Evolutionary conservation across 1,140 invertebrate genomes (phyloP), one percentile per base, ranked within the genome.

Genomic region (Copidosoma floridanum): DNA sequence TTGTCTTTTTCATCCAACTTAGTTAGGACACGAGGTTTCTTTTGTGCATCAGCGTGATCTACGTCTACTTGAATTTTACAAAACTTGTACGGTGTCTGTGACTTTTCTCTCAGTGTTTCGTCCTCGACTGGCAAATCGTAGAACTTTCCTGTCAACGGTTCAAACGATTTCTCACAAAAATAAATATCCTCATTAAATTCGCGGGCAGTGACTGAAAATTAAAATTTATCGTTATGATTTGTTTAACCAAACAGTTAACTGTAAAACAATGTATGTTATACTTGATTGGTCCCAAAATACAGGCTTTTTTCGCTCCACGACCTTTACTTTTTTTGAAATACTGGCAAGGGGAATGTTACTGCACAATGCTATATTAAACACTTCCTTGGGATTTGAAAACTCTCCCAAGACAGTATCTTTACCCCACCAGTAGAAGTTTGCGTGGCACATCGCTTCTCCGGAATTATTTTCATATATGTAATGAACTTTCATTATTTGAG

Each of bases 381-480:
- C 70, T 81, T 95, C 91, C 48, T 84, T 76, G 1, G 88, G 85
- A 77, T 93, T 86, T 14, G 88, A 84, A 0, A 89, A 88, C 77
- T 93, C 89, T 2, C 90, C 91, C 12, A 95, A 77, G 57, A 93
- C 83, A 0, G 91, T 93, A 62, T 94, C 89, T 46, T 76, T 83
- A 1, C 88, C 87, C 65, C 89, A 69, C 24, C 68, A 51, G 48
- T 75, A 50, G 82, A 82, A 69, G 85, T 84, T 78, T 86, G 85
- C 76, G 41, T 79, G 77, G 47, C 69, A 56, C 57, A 59, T 56
- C 35, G 60, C 57, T 32, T 54, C 47, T 0, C 62, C 64, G 5
- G 11, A 24, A 16, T 61, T 41, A 16, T 35, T 23, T 48, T 73
- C 71, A 37, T 23, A 85, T 84, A 93, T 86, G 68, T 86, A 89